Evolutionary conservation across 2,113 vertebrate species (phyloP), one percentile per base, ranked within the genome.

Genomic region (Uria lomvia): DNA sequence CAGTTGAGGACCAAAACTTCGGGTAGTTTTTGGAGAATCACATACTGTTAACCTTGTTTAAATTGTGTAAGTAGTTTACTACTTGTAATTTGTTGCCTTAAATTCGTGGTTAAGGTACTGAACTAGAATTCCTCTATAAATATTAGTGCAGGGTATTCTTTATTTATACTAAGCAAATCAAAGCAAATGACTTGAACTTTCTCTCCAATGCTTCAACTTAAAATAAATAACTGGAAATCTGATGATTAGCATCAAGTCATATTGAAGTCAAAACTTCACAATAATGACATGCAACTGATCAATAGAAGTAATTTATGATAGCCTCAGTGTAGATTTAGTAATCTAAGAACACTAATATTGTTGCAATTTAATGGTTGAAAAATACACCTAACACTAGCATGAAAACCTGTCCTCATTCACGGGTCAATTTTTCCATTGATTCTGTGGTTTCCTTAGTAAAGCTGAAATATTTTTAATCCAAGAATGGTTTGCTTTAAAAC

Each of bases 81-180:
- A 68, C 71, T 78, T 88, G 60, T 87, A 80, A 55, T 58, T 93
- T 4, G 1, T 65, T 90, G 42, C 68, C 43, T 95, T 95, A 29
- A 1, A 7, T 90, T 86, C 95, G 55, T 90, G 92, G 94, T 95
- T 75, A 66, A 65, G 83, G 76, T 85, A 93, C 60, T 84, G 84
- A 95, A 92, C 88, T 94, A 74, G 87, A 95, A 96, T 93, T 85
- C 12, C 49, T 67, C 60, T 92, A 9, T 78, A 93, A 96, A 96
- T 97, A 81, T 92, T 96, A 78, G n/a, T 40, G 58, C 53, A 86
- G 53, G 34, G 3, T 85, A 86, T 92, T 96, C 95, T 92, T 94
- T 92, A 40, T 96, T 81, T 97, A 74, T 86, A n/a, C 65, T 77
- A 55, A 97, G 81, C 83, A 94, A 90, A 70, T 88, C 84, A 90